Conservation (phyloP, 1,140 invertebrate genomes). For the Stegodyphus dumicola region DNA sequence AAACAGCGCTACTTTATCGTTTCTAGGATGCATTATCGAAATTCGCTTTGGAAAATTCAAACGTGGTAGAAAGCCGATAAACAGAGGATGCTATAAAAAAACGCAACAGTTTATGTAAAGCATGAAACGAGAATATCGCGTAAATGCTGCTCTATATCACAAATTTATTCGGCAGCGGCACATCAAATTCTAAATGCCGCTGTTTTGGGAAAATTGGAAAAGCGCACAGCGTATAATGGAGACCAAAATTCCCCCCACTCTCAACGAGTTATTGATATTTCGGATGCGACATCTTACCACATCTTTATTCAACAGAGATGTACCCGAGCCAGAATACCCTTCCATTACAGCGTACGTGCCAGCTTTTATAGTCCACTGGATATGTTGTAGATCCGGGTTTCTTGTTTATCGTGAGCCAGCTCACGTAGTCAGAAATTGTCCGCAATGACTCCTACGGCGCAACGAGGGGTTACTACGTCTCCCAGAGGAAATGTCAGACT, state of each 20-base stretch:
- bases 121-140: slow-evolving; percentile 7
- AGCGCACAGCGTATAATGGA: slow-evolving; percentile 41
- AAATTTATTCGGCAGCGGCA: slow-evolving; percentile 31
- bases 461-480: not conserved
- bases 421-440: slow-evolving; percentile 41
- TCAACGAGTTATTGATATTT: slow-evolving; percentile 53
- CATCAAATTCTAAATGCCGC: slow-evolving; percentile 41
- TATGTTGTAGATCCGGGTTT: slow-evolving; percentile 25
- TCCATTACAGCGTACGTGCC: slow-evolving; percentile 42
- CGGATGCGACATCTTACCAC: slow-evolving; percentile 40
- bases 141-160: not conserved
- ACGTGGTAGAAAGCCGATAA: slow-evolving; percentile 21
- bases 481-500: slow-evolving; percentile 36
- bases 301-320: slow-evolving; percentile 47
- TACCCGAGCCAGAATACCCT: slow-evolving; percentile 22
- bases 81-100: not conserved
- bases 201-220: slow-evolving; percentile 32
- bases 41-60: slow-evolving; percentile 18
- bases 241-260: slow-evolving; percentile 4
- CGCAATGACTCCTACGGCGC: slow-evolving; percentile 32
- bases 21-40: slow-evolving; percentile 20
- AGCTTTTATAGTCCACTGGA: slow-evolving; percentile 49
- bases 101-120: slow-evolving; percentile 28
- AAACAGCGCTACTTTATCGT: slow-evolving; percentile 19
- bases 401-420: slow-evolving; percentile 45